Evolutionary conservation across 2,888 invertebrate genomes (phyloP).

Genomic region (Tetropium fuscum): DNA sequence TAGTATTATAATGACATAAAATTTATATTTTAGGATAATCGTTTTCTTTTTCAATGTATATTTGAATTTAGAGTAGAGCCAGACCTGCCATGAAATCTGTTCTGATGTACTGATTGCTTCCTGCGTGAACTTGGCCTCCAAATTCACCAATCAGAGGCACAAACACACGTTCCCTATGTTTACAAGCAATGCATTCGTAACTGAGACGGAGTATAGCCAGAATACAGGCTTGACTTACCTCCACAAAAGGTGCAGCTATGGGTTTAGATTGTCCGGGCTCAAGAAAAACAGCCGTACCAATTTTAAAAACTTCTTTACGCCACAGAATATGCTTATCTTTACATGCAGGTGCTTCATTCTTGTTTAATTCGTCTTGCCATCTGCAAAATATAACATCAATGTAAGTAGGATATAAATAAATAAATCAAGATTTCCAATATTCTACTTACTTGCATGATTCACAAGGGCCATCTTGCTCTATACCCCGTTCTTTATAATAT

Average conservation of each 20-base stretch:
- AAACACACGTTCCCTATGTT: too few species aligned
- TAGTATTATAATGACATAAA: too few species aligned
- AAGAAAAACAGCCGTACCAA: constrained; percentile 78
- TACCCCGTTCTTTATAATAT: constrained; percentile 2
- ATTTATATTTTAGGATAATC: too few species aligned
- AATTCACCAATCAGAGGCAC: too few species aligned
- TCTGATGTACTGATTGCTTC: too few species aligned
- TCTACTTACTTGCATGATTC: constrained; percentile 69
- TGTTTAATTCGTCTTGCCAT: constrained; percentile 62
- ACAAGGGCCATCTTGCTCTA: constrained; percentile 63
- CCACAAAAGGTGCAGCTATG: neutral
- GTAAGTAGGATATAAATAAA: neutral
- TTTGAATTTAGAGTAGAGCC: too few species aligned
- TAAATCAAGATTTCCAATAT: neutral
- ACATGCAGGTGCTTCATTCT: constrained; percentile 62
- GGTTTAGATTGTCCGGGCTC: constrained; percentile 65
- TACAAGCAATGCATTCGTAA: too few species aligned
- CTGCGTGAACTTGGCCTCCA: too few species aligned
- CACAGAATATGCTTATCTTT: constrained; percentile 70
- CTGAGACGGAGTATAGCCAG: too few species aligned
- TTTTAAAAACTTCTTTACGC: constrained; percentile 72
- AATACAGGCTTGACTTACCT: too few species aligned
- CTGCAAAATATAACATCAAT: constrained; percentile 42
- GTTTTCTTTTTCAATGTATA: too few species aligned
- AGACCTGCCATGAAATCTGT: too few species aligned